Evolutionary conservation across 2,113 vertebrate genomes (phyloP), one percentile per base, ranked within the genome.

Genomic region (Ibidorhyncha struthersii): DNA sequence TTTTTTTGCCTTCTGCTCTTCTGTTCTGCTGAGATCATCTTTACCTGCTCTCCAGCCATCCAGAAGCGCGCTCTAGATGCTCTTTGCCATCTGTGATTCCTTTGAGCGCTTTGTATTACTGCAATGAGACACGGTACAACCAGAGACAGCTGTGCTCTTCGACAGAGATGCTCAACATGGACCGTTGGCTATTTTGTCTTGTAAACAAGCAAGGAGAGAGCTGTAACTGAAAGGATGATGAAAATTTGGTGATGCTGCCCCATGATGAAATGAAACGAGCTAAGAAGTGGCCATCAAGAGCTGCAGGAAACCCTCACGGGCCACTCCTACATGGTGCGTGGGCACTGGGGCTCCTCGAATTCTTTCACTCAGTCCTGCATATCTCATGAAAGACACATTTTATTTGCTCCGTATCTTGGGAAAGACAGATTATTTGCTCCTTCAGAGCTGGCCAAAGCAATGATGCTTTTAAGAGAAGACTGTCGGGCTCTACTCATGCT

Each of bases 271-370:
- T 1, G 43, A 59, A 27, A 19, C 9, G 34, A 70, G 15, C 21
- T 2, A 36, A 76, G n/a, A 25, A 55, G 17, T 0, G 2, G 45
- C 27, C 38, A 53, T 7, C 45, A 69, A 20, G 62, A 29, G 27
- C 1, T n/a, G 55, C 20, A 49, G 17, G 25, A 83, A 52, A 47
- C 14, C 36, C 49, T 21, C 40, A 36, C 0, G 1, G 41, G 32
- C 20, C 0, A 1, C 15, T 86, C 26, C 82, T 8, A 10, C 50
- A 12, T 0, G 0, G n/a, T 34, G 38, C 0, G 0, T 4, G 26
- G 45, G 22, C n/a, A 55, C 26, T 5, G 40, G 22, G 30, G 25
- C 12, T 19, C n/a, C 72, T 82, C 2, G 0, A 18, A 18, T 55
- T 55, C 53, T 21, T 49, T 73, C 73, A 32, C 9, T 1, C 14